Evolutionary conservation across 2,888 invertebrate genomes (phyloP), one percentile per base, ranked within the genome.

Genomic region (Syrphus vitripennis): DNA sequence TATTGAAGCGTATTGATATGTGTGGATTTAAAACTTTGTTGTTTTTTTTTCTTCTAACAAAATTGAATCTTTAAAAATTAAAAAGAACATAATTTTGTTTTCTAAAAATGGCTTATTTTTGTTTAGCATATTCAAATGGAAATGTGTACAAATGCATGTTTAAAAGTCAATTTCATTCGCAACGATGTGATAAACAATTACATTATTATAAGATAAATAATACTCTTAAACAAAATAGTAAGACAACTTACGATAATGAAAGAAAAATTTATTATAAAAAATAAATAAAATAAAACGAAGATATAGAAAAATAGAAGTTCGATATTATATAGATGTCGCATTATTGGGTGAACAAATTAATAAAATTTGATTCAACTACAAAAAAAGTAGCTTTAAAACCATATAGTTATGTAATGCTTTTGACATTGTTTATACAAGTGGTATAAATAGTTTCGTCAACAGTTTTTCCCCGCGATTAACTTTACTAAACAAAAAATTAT

Each of bases 161-260:
- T 67, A 67, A 77, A 77, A 83, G 48, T 59, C 65, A 53, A 77
- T 67, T 63, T 55, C 72, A 83, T 78, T 83, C 83, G 78, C 83
- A 82, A 82, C 71, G 71, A 65, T 77, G 77, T 57, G 31, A 29
- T 16, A 31, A n/a, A 55, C 9, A 31, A 29, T 29, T n/a, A 31
- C 0, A 4, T 12, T 10, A 16, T 19, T 29, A 2, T 12, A 57
- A 57, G 3, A 12, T 16, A 31, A 31, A 16, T 4, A 16, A 57
- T 4, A 21, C 3, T 4, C 4, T 0, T 2, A 24, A 24, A 26
- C 0, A 9, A 24, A 24, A 24, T 14, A 6, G 2, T 24, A 6
- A 50, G 24, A 50, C 3, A 48, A 50, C 12, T 24, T 14, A 50
- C 14, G 3, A 24, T n/a, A 26, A 26, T 3, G n/a, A n/a, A 14